Evolutionary conservation across 92 coral and sea anemone genomes (phyloP).

Genomic region (Bergia puertoricense): DNA sequence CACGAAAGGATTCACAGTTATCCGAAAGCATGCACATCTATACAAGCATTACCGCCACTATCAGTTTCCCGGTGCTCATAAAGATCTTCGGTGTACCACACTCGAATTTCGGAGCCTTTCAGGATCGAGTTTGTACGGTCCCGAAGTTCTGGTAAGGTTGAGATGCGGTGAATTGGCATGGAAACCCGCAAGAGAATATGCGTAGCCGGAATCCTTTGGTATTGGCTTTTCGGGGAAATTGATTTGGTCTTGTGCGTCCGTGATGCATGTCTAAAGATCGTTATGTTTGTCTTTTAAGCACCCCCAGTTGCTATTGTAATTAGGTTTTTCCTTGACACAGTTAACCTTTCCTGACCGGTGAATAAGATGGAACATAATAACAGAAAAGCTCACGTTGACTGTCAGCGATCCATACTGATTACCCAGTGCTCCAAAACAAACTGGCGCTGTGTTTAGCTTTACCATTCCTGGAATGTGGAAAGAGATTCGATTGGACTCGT

Average conservation of each 20-base stretch:
- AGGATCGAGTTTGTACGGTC: neutral
- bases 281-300: neutral
- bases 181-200: neutral
- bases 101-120: neutral
- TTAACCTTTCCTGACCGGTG: neutral
- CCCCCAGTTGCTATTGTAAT: conserved; percentile 8
- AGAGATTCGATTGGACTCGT: too few relatives aligned
- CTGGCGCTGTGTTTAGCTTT: neutral
- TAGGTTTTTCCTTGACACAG: neutral
- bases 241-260: neutral
- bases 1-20: too few relatives aligned
- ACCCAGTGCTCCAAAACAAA: neutral
- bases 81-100: too few relatives aligned
- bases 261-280: neutral
- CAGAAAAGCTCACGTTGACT: neutral
- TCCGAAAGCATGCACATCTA: too few relatives aligned
- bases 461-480: too few relatives aligned
- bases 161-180: neutral
- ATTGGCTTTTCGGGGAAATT: neutral
- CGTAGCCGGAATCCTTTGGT: neutral
- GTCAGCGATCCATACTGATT: neutral
- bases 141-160: neutral
- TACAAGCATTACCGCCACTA: too few relatives aligned
- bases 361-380: neutral
- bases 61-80: too few relatives aligned